These are phyloP conservation scores for Himalopsyche japonica DNA, from an alignment of 2,888 invertebrate species.

Conservation along the genomic window DNA sequence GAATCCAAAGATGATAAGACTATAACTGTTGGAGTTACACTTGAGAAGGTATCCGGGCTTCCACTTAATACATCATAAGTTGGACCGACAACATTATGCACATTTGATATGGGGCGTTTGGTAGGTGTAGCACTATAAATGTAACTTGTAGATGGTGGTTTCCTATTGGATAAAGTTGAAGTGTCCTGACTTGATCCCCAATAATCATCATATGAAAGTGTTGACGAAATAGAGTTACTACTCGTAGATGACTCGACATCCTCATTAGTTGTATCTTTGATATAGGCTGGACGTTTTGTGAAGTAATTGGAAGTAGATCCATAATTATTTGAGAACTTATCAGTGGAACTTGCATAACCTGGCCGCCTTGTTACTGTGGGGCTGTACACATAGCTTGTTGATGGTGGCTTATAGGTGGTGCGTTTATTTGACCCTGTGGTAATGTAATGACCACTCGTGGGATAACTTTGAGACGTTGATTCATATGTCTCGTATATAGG, in stretches of 20 bases:
- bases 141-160: conserved; percentile 55
- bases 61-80: conserved; percentile 48
- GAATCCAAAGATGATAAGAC: conserved; percentile 43
- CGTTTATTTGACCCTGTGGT: conserved; percentile 38
- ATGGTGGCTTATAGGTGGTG: conserved; percentile 51
- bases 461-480: conserved; percentile 4
- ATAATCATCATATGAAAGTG: conserved; percentile 35
- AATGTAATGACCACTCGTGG: conserved; percentile 40
- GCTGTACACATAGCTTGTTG: conserved; percentile 57
- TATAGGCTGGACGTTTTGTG: conserved; percentile 34
- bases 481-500: conserved; percentile 39
- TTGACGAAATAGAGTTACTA: conserved; percentile 21
- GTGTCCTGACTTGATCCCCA: conserved; percentile 37
- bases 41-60: conserved; percentile 51
- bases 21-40: conserved; percentile 58
- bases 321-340: conserved; percentile 37
- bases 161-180: conserved; percentile 39
- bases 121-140: conserved; percentile 53
- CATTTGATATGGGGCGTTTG: conserved; percentile 53
- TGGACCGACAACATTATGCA: conserved; percentile 46
- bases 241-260: not conserved
- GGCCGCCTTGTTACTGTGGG: conserved; percentile 40
- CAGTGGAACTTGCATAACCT: conserved; percentile 10
- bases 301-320: conserved; percentile 29
- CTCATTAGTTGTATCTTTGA: conserved; percentile 8